phyloP scores from a whole-genome alignment of 2,797 vertebrate genomes.

The Cetoscarus ocellatus region DNA sequence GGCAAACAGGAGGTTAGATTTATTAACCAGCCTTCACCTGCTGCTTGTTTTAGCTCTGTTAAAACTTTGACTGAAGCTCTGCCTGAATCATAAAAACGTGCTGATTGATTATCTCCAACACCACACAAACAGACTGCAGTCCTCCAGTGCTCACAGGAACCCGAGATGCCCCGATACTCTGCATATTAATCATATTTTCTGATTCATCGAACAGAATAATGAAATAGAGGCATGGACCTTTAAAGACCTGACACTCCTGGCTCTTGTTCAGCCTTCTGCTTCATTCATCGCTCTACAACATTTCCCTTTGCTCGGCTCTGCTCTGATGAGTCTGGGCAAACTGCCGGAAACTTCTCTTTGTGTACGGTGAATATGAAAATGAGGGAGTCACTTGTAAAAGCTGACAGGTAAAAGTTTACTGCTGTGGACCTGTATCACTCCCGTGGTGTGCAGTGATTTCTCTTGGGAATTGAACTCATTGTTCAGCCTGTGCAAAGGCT shows the following conservation, averaged over 20 bases:
- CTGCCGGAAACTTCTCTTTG: slow-evolving; percentile 25
- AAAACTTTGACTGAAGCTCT: slow-evolving; percentile 1
- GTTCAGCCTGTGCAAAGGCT: slow-evolving; percentile 15
- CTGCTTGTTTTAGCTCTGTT: background rate
- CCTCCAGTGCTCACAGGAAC: slow-evolving; percentile 34
- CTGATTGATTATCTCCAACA: slow-evolving; percentile 21
- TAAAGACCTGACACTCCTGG: slow-evolving; percentile 44
- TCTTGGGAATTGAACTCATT: background rate
- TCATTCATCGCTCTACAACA: slow-evolving; percentile 29
- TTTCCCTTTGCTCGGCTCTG: slow-evolving; percentile 38
- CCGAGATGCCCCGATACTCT: slow-evolving; percentile 15
- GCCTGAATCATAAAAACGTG: slow-evolving; percentile 8
- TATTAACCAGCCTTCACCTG: slow-evolving; percentile 12
- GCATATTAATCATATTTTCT: slow-evolving; percentile 61
- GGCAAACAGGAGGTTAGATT: slow-evolving; percentile 38
- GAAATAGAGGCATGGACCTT: slow-evolving; percentile 47
- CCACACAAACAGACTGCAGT: slow-evolving; percentile 23
- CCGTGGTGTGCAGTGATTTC: background rate
- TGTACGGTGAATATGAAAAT: slow-evolving; percentile 38
- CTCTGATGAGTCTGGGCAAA: slow-evolving; percentile 46
- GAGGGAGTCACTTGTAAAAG: slow-evolving; percentile 13
- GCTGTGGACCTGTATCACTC: slow-evolving; percentile 1
- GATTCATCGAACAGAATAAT: slow-evolving; percentile 66
- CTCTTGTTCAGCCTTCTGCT: slow-evolving; percentile 35
- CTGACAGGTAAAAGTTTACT: slow-evolving; percentile 14